These are phyloP conservation scores for Paradisaea rubra DNA, from an alignment of 2,113 vertebrate genomes.

Conservation along the genomic window DNA sequence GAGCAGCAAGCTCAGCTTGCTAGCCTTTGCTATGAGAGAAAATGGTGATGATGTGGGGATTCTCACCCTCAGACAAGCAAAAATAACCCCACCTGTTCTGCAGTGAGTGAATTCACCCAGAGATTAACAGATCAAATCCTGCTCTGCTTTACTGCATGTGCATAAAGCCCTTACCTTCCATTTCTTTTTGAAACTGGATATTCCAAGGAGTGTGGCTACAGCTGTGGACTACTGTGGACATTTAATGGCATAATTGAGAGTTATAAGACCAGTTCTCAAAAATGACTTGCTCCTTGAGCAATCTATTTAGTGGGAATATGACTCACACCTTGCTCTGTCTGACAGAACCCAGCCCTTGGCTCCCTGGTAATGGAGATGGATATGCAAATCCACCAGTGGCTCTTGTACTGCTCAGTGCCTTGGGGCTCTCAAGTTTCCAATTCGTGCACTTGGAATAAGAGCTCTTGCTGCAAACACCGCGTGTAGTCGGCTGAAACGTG, in stretches of 20 bases:
- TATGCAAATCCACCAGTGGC: constrained; percentile 13
- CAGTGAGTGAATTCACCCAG: neutral
- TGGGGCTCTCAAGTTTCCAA: neutral
- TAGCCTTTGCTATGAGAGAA: neutral
- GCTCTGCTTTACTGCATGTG: neutral
- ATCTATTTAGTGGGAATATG: neutral
- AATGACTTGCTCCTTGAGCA: neutral
- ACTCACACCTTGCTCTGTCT: neutral
- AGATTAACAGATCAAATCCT: neutral
- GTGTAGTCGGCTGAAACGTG: neutral
- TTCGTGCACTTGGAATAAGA: neutral
- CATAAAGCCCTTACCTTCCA: neutral
- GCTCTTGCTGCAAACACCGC: neutral
- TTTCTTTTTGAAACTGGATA: neutral
- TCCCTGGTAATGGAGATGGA: constrained; percentile 1
- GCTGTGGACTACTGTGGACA: neutral
- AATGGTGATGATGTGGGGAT: neutral
- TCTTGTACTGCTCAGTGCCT: neutral
- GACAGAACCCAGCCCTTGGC: neutral
- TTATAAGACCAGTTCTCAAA: neutral
- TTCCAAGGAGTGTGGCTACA: neutral
- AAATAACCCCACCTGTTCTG: neutral
- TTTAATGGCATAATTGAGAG: neutral
- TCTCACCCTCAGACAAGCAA: neutral
- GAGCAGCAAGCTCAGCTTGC: neutral